These are phyloP conservation scores for Mola mola DNA, from an alignment of 2,113 vertebrate species.

Conservation along the genomic window DNA sequence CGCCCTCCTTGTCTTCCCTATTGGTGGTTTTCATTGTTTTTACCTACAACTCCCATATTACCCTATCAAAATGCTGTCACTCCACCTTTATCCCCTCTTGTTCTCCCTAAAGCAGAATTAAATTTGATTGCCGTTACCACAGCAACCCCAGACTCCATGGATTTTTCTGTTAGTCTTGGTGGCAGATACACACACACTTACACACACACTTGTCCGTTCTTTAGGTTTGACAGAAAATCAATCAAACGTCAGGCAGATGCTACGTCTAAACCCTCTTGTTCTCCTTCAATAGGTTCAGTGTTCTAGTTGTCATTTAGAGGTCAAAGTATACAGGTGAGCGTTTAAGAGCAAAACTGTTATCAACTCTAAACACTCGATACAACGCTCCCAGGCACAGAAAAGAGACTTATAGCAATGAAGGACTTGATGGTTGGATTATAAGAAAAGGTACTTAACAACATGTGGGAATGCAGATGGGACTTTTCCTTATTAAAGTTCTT, in stretches of 20 bases:
- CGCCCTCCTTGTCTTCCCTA: conserved; percentile 32
- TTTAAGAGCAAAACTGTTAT: conserved; percentile 9
- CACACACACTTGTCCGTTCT: conserved; percentile 4
- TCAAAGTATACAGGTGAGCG: conserved; percentile 33
- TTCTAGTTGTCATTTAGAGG: conserved; percentile 8
- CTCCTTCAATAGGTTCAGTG: neutral
- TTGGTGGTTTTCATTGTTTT: conserved; percentile 45
- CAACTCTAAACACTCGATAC: neutral
- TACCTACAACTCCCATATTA: conserved; percentile 36
- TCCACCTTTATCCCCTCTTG: conserved; percentile 43
- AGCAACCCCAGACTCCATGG: conserved; percentile 86
- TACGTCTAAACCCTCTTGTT: conserved; percentile 15
- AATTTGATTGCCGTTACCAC: conserved; percentile 81
- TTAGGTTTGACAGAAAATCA: conserved; percentile 50
- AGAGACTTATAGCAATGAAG: neutral
- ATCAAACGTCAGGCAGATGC: conserved; percentile 47
- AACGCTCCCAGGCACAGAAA: neutral
- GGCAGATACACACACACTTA: conserved; percentile 21
- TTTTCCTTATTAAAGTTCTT: neutral
- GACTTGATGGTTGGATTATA: neutral
- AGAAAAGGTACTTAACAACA: conserved; percentile 18
- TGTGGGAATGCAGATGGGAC: conserved; percentile 23
- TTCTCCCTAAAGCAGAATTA: conserved; percentile 69
- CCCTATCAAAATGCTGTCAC: conserved; percentile 36
- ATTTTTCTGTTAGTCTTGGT: conserved; percentile 71